Conservation (phyloP, 2,797 vertebrate genomes). For the Trichosurus vulpecula region DNA sequence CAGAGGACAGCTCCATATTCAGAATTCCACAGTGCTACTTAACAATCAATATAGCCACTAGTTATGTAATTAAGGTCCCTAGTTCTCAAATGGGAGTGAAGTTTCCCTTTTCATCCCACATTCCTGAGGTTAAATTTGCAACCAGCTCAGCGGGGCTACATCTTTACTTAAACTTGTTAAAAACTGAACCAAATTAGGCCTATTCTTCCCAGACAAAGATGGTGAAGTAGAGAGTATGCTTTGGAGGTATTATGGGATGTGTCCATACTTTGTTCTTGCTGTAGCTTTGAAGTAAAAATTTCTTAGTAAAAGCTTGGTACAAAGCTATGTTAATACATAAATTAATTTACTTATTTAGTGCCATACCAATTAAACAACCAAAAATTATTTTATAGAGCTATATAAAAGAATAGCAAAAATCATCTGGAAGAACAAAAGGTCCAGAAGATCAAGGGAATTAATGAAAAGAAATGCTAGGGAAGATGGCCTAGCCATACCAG, state of each 20-base stretch:
- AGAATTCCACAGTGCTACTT: not conserved
- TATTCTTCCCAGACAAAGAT: not conserved
- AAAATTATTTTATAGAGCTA: too few species aligned
- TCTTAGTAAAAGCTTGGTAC: not conserved
- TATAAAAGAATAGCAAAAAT: too few species aligned
- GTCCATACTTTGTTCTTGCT: not conserved
- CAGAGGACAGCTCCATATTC: not conserved
- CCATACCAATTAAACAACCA: too few species aligned
- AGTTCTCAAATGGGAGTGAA: not conserved
- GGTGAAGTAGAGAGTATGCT: not conserved
- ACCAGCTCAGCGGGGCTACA: not conserved
- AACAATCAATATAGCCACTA: not conserved
- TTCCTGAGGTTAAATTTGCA: not conserved
- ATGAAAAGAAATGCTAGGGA: too few species aligned
- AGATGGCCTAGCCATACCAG: too few species aligned
- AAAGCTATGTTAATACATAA: not conserved
- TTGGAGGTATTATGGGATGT: not conserved
- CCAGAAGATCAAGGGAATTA: too few species aligned
- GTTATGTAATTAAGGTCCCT: not conserved
- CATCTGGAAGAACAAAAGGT: too few species aligned
- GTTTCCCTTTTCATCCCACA: not conserved
- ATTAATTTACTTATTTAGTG: too few species aligned
- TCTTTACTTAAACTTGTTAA: not conserved
- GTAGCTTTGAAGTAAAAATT: not conserved
- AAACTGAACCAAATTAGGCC: not conserved